Evolutionary conservation across 2,888 invertebrate species (phyloP).

Genomic region (Sesia apiformis): DNA sequence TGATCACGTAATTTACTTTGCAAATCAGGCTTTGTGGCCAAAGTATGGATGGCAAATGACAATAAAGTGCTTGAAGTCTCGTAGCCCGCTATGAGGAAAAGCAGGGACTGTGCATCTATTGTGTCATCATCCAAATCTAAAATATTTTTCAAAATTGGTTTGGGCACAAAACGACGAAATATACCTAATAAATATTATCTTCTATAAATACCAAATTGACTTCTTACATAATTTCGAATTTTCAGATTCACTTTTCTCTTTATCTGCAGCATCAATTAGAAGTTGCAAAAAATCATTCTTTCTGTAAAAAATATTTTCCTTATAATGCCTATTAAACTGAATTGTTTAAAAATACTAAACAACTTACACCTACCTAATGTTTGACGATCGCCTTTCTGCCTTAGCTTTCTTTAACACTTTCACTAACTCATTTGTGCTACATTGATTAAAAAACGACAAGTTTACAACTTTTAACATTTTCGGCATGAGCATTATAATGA

Average conservation of each 20-base stretch:
- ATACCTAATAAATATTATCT: background rate
- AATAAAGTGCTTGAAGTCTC: slow-evolving; percentile 76
- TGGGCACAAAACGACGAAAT: background rate
- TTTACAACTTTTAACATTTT: slow-evolving; percentile 34
- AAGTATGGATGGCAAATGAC: slow-evolving; percentile 67
- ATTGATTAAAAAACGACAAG: slow-evolving; percentile 48
- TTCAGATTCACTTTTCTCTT: slow-evolving; percentile 34
- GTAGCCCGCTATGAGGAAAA: slow-evolving; percentile 76
- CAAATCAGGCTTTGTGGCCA: slow-evolving; percentile 61
- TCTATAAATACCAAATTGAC: slow-evolving; percentile 4
- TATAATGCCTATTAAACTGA: background rate
- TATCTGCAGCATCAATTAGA: slow-evolving; percentile 56
- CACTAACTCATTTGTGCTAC: slow-evolving; percentile 41
- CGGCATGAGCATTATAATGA: slow-evolving; percentile 45
- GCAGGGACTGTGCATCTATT: slow-evolving; percentile 71
- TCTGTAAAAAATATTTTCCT: slow-evolving; percentile 27
- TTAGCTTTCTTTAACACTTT: slow-evolving; percentile 51
- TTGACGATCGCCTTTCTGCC: slow-evolving; percentile 38
- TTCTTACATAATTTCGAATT: slow-evolving; percentile 26
- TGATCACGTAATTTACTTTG: slow-evolving; percentile 61
- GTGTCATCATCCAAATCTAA: slow-evolving; percentile 67
- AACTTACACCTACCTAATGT: slow-evolving; percentile 34
- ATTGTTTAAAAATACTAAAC: background rate
- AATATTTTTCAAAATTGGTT: slow-evolving; percentile 9
- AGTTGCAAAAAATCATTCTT: slow-evolving; percentile 65